phyloP scores from a whole-genome alignment of 2,888 invertebrate species.

The Andrena fulva region DNA sequence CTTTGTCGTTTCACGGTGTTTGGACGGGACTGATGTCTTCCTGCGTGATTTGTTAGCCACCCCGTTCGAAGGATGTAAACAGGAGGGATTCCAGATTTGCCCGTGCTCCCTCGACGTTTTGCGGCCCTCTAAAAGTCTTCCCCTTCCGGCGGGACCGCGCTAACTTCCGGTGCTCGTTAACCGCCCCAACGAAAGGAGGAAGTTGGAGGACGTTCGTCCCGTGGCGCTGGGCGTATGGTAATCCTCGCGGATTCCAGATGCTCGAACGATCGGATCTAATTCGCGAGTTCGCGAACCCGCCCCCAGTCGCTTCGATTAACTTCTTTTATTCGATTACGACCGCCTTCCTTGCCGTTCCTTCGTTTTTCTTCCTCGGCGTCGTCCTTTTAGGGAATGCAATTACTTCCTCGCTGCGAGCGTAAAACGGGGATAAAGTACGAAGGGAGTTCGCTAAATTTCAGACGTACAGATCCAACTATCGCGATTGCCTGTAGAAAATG shows the following conservation, averaged over 20 bases:
- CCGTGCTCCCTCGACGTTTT: conserved; percentile 3
- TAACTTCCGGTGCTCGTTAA: conserved; percentile 69
- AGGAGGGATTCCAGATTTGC: background rate
- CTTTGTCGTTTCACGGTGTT: background rate
- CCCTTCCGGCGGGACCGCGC: background rate
- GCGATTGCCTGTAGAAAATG: background rate
- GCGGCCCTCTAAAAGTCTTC: background rate
- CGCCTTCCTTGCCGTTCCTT: background rate
- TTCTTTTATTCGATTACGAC: conserved; percentile 57
- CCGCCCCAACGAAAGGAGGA: conserved; percentile 46
- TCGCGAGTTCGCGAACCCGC: conserved; percentile 21
- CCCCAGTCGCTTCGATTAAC: conserved; percentile 40
- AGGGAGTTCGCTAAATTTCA: background rate
- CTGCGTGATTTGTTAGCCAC: conserved; percentile 19
- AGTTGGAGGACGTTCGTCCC: conserved; percentile 32
- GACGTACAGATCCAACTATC: background rate
- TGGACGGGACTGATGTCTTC: background rate
- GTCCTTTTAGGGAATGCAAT: conserved; percentile 19
- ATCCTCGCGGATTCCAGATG: conserved; percentile 18
- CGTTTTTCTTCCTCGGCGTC: background rate
- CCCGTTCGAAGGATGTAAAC: conserved; percentile 14
- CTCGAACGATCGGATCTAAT: conserved; percentile 30
- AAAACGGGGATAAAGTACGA: background rate
- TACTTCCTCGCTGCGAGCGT: conserved; percentile 1
- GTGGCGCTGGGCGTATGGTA: conserved; percentile 39